These are phyloP conservation scores for Eublepharis macularius DNA, from an alignment of 2,113 vertebrate species.

Conservation along the genomic window DNA sequence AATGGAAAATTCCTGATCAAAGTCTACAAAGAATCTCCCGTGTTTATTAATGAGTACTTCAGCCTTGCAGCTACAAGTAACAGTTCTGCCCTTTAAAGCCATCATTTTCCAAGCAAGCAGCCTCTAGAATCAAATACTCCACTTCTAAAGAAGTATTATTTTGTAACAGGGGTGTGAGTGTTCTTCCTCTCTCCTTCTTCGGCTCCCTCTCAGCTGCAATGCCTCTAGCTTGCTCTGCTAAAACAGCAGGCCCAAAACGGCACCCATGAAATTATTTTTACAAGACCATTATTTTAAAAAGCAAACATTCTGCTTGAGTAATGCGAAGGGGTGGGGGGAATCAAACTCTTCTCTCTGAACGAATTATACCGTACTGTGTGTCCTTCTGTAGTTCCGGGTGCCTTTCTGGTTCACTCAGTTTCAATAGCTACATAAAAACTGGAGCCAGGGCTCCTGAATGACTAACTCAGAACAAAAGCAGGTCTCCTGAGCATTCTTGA, in stretches of 20 bases:
- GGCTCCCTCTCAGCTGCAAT: constrained; percentile 53
- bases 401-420: constrained; percentile 79
- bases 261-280: constrained; percentile 78
- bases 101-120: constrained; percentile 68
- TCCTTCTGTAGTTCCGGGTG: constrained; percentile 72
- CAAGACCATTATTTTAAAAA: constrained; percentile 59
- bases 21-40: constrained; percentile 71
- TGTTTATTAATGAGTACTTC: constrained; percentile 73
- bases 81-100: constrained; percentile 67
- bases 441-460: constrained; percentile 74
- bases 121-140: constrained; percentile 55
- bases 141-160: background rate
- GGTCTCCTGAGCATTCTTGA: constrained; percentile 71
- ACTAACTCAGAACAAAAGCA: constrained; percentile 76
- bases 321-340: constrained; percentile 56
- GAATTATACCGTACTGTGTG: constrained; percentile 77
- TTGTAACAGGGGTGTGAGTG: constrained; percentile 21
- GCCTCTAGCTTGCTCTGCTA: constrained; percentile 63
- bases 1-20: constrained; percentile 76
- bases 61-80: constrained; percentile 69
- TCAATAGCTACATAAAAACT: constrained; percentile 70
- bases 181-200: constrained; percentile 51
- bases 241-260: constrained; percentile 71
- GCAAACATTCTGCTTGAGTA: constrained; percentile 65
- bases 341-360: constrained; percentile 63